A percentile compares a stretch with the other conserved stretches of the same genome.
Evolutionary conservation across 2,113 vertebrate genomes (phyloP).

Genomic region (Gymnocephalus cernua): DNA sequence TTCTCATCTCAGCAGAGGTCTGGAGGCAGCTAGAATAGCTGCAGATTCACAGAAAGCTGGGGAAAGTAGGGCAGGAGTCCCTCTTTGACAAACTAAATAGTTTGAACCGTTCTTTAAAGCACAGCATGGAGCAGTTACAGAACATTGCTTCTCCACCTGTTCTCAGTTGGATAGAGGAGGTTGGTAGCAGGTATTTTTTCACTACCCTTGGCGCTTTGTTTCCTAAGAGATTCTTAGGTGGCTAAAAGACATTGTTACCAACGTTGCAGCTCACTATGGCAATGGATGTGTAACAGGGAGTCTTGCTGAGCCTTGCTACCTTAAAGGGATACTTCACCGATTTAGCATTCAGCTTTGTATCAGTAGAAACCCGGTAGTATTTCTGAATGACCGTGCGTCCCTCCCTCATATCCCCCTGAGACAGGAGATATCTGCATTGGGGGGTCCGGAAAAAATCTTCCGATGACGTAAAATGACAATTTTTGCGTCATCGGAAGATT

Average conservation of each 20-base stretch:
- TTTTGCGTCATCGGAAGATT: no score
- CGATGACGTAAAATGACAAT: no score
- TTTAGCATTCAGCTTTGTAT: no score
- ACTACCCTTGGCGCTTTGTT: slow-evolving; percentile 29
- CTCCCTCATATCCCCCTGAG: no score
- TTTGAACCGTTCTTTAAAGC: slow-evolving; percentile 79
- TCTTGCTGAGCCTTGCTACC: slow-evolving; percentile 40
- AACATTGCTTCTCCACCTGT: slow-evolving; percentile 69
- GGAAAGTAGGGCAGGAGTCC: slow-evolving; percentile 82
- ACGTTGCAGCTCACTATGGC: slow-evolving; percentile 33
- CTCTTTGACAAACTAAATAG: slow-evolving; percentile 76
- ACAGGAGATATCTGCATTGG: no score
- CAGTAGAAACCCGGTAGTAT: no score
- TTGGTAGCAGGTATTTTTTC: slow-evolving; percentile 43
- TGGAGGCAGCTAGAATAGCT: slow-evolving; percentile 65
- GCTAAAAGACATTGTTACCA: slow-evolving; percentile 53
- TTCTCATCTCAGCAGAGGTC: slow-evolving; percentile 58
- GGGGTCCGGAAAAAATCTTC: no score
- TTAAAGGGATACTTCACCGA: no score
- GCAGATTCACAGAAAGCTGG: slow-evolving; percentile 59
- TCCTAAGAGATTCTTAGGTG: slow-evolving; percentile 46
- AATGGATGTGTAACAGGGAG: slow-evolving; percentile 30
- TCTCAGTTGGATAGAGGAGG: slow-evolving; percentile 53
- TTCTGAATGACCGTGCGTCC: no score
- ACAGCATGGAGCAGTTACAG: slow-evolving; percentile 68